Evolutionary conservation across 2,888 invertebrate genomes (phyloP), one percentile per base, ranked within the genome.

Genomic region (Trypoxylon attenuatum): DNA sequence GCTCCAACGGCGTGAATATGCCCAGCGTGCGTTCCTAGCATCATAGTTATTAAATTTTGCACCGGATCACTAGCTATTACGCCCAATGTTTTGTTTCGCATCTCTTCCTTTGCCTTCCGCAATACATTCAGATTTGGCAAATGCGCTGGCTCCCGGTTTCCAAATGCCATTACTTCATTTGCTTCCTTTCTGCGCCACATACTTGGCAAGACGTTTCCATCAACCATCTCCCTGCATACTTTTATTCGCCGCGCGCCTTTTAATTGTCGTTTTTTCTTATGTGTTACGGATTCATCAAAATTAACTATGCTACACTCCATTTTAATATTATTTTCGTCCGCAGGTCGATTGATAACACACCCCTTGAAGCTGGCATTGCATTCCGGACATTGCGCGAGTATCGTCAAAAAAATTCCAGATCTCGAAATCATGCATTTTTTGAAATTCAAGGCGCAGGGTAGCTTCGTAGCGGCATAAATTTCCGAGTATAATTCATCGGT

Each of bases 131-230:
- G 43, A 6, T 13, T 52, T 5, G 41, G 42, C 42, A 67, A 54
- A 60, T 61, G 57, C 5, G 70, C 25, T 23, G 67, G 60, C 33
- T 67, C 67, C 19, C 6, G 25, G 39, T 63, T 59, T 10, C 62
- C 66, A 5, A 62, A 8, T 19, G 54, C 46, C 62, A 69, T 62
- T 18, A 54, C 46, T 41, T 55, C 55, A 22, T 62, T 50, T 6
- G 56, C 47, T 41, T 66, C 51, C n/a, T 56, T 49, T 46, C 66
- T 42, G 4, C 66, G 52, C 66, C 66, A 63, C 16, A 43, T 59
- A 10, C 52, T 63, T 16, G 64, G 54, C 13, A 62, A 54, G 5
- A 57, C 39, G 8, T 57, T 66, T 6, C 61, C 50, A 15, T 66
- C 57, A 6, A 61, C 61, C 41, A 66, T 13, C 27, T 57, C 13